Base-by-base conservation (phyloP, 2,888 invertebrate species). In the Allophyes oxyacanthae region DNA sequence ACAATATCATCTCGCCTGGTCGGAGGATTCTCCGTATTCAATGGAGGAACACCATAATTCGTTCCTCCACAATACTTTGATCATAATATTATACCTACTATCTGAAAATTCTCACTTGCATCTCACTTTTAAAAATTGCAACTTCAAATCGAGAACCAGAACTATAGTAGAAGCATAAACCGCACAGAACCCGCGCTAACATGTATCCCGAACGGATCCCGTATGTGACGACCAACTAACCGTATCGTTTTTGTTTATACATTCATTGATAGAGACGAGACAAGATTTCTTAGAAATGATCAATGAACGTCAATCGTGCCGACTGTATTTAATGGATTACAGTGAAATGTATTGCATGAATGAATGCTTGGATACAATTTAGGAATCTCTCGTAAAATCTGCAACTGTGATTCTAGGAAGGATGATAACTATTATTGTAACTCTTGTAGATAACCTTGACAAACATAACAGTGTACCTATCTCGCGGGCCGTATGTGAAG, bases 181-280 rank as follows among this genome's bases (percentile, higher is more conserved):
- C 51, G 38, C 61, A 61, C 43, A 37, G 28, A 25, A 34, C 20
- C 11, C 20, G 49, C 30, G 54, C 15, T 33, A 41, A 52, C 14
- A 48, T 58, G 11, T 32, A 34, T 11, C n/a, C 58, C 43, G 13
- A 41, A 38, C 63, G 40, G 55, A 46, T 45, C 14, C 32, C 33
- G 15, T 49, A 25, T 60, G 52, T 53, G 42, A 37, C 37, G 54
- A 43, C 25, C 43, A 50, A 51, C 38, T 32, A 60, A 67, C 45
- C 55, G 50, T 63, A 52, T 51, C 40, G 13, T 28, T 8, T 8
- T 28, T 8, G 8, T 28, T 4, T 28, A 8, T 6, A 28, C 28
- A 14, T 11, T 34, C 30, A 28, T 48, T 15, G 11, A 49, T 41
- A 33, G 11, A 20, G 28, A 26, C 9, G 20, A 2, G n/a, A n/a